Base-by-base conservation (phyloP, 2,888 invertebrate genomes). In the Toxonevra muliebris region DNA sequence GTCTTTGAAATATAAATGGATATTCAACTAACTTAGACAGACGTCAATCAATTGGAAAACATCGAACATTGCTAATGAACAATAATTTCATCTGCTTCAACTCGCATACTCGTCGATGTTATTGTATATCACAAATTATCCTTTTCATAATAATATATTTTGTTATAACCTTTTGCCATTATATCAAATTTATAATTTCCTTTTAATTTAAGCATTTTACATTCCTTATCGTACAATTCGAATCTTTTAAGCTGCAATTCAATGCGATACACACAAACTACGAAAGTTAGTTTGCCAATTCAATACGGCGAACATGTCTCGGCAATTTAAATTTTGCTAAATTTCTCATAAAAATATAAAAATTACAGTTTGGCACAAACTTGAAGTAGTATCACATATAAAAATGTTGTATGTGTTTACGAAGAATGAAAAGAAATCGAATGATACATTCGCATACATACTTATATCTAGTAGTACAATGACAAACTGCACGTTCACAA, bases 301-400 rank as follows among this genome's bases (percentile, higher is more conserved):
- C 48, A 48, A 48, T 48, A 48, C 19, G 17, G 69, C 40, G 42
- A 59, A 68, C 78, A 77, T 76, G 76, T 77, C 76, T 72, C 69
- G 65, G 72, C 78, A 79, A 79, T 79, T 79, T 79, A 74, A 74
- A 74, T 77, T 79, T 79, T 74, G 79, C 71, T 79, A 79, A 79
- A 70, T 79, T 79, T 79, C 79, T 79, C 77, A 79, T 79, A 79
- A 79, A 79, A 78, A 79, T 79, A 75, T 74, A 60, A 79, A 30
- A 79, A 79, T 79, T 76, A 77, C 76, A 79, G 79, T 66, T 76
- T 66, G 73, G 66, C 73, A 66, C 65, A 61, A 68, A 66, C 64
- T 69, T 52, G 74, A 48, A 68, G 63, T 54, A 42, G 19, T 54
- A 65, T 17, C 19, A 10, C 19, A 53, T 15, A 20, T 4, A 17